Base-by-base conservation (phyloP, 2,888 invertebrate species). In the Argyresthia goedartella region DNA sequence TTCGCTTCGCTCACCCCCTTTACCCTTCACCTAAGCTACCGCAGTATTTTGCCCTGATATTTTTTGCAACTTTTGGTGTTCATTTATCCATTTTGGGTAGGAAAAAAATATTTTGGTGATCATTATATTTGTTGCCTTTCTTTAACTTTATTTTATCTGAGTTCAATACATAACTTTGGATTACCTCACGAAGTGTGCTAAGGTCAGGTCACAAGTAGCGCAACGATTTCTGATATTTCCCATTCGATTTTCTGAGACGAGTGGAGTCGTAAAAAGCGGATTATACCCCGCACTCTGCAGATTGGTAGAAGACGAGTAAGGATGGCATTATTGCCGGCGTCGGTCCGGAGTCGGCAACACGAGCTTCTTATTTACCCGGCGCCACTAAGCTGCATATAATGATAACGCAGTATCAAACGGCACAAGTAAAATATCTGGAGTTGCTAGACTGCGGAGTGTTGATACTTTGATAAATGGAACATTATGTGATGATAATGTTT, bases 331-430 rank as follows among this genome's bases (percentile, higher is more conserved):
- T 11, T 11, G 39, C 39, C 39, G 39, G 4, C 25, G 25, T 25
- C 25, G 25, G 25, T 25, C 68, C 73, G 71, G 73, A 72, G 71
- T 73, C 71, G 76, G 84, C 80, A 85, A 86, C 84, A 85, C 80
- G 79, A 78, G 69, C 64, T 74, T 73, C 81, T 82, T 86, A 84
- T 85, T 86, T 86, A 81, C 81, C 73, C 71, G 63, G 11, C 42
- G 71, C 76, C 73, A 67, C 81, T 86, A 85, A 86, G 86, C 86
- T 85, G 85, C 85, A 85, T 84, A 85, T 86, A 86, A 86, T 86
- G 85, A 86, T 84, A 85, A 85, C 84, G 84, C 84, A 68, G 76
- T 71, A 80, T 76, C 79, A 81, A 77, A 78, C 75, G 69, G 68
- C 67, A 71, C 67, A 69, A 66, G 66, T 62, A 77, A 78, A 79